phyloP scores from a whole-genome alignment of 2,113 vertebrate genomes.

The Chionomys nivalis region DNA sequence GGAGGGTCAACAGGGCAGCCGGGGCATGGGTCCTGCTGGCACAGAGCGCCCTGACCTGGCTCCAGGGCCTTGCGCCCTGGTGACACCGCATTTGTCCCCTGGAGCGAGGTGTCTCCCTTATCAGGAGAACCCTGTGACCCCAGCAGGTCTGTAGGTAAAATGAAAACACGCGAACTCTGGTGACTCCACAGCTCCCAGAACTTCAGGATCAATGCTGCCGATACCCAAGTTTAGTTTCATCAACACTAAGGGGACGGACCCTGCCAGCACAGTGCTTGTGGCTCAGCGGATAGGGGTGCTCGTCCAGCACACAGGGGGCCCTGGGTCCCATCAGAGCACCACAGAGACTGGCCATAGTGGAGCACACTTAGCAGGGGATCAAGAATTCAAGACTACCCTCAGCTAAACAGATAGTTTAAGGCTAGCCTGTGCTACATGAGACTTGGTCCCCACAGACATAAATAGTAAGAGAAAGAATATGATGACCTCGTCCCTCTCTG shows the following conservation, averaged over 20 bases:
- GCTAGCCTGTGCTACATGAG: not conserved
- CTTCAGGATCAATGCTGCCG: too few relatives aligned
- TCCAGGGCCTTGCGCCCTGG: not conserved
- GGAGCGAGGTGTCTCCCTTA: not conserved
- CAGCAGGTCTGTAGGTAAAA: not conserved
- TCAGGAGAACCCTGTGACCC: not conserved
- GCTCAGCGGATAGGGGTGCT: not conserved
- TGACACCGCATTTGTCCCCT: not conserved
- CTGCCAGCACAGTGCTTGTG: not conserved
- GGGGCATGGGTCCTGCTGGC: not conserved
- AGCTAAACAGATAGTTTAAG: not conserved
- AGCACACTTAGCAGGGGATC: not conserved
- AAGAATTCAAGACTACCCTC: not conserved
- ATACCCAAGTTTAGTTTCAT: not conserved
- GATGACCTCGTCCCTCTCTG: not conserved
- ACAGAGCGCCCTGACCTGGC: not conserved
- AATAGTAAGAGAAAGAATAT: not conserved
- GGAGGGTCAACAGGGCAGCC: not conserved
- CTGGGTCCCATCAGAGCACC: not conserved
- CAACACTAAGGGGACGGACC: not conserved
- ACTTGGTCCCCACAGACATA: not conserved
- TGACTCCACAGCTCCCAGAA: not conserved
- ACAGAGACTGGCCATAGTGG: not conserved
- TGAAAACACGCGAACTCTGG: not conserved
- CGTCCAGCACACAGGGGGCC: not conserved